phyloP scores from a whole-genome alignment of 2,113 vertebrate species.

The Campylorhamphus procurvoides region DNA sequence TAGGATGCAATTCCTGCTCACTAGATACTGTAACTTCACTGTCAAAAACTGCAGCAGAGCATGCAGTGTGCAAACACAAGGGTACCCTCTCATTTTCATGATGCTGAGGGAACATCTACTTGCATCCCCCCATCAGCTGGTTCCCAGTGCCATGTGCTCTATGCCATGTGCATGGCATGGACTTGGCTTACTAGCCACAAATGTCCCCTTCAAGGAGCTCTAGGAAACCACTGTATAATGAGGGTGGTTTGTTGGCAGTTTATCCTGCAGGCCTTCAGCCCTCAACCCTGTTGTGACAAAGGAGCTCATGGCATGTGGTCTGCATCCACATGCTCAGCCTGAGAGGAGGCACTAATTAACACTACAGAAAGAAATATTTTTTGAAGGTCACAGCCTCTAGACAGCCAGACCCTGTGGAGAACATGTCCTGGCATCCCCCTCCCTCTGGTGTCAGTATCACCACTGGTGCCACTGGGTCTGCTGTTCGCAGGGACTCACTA shows the following conservation, averaged over 20 bases:
- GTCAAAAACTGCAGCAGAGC: not conserved
- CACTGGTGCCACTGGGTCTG: not conserved
- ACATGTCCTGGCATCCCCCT: not conserved
- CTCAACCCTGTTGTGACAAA: not conserved
- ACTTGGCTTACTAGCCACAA: rapidly evolving
- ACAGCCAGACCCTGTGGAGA: not conserved
- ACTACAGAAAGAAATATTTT: not conserved
- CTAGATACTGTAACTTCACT: conserved; percentile 7
- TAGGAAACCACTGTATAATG: not conserved
- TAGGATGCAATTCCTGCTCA: not conserved
- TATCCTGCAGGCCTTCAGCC: not conserved
- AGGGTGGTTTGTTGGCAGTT: not conserved
- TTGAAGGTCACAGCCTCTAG: not conserved
- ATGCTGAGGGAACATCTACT: not conserved
- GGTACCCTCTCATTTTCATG: not conserved
- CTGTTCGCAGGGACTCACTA: not conserved
- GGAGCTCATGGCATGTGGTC: rapidly evolving
- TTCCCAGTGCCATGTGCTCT: not conserved
- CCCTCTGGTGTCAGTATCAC: rapidly evolving
- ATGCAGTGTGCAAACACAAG: not conserved
- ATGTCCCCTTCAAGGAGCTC: not conserved
- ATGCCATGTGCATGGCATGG: rapidly evolving
- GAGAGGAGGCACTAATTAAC: not conserved
- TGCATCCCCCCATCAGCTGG: not conserved
- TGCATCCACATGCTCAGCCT: rapidly evolving